Percentiles rank a stretch among this genome's conserved stretches.
phyloP scores from a whole-genome alignment of 37 sponge, comb jelly and placozoan genomes.

The Geodia barretti region DNA sequence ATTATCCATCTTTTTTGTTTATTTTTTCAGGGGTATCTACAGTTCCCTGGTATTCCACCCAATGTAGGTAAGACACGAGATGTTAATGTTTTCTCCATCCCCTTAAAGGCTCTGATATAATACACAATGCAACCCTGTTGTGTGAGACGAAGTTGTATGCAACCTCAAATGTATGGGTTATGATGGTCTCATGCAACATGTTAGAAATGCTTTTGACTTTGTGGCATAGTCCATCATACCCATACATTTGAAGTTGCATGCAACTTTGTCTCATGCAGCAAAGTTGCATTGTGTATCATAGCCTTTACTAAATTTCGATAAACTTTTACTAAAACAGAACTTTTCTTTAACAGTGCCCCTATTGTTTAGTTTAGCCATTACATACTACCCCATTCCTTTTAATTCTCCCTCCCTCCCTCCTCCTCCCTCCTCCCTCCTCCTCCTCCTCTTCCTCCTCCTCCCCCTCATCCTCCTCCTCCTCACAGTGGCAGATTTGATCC shows the following conservation, averaged over 20 bases:
- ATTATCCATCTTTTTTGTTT: too few species aligned
- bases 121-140: too few species aligned
- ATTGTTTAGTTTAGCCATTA: neutral
- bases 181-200: too few species aligned
- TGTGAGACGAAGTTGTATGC: too few species aligned
- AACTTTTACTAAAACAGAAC: too few species aligned
- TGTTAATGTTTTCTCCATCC: too few species aligned
- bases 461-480: neutral
- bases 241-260: neutral
- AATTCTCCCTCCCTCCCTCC: neutral
- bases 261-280: neutral
- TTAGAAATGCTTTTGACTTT: neutral
- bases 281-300: too few species aligned
- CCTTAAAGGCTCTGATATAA: too few species aligned
- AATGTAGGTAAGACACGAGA: constrained; percentile 35
- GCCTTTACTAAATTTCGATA: too few species aligned
- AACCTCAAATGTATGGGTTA: too few species aligned
- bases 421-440: neutral
- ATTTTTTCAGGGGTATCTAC: constrained; percentile 39
- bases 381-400: neutral
- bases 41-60: constrained; percentile 62
- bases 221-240: neutral
- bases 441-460: neutral
- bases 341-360: too few species aligned
- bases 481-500: constrained; percentile 53